Percentiles rank a stretch among this genome's conserved stretches.
phyloP scores from a whole-genome alignment of 2,113 vertebrate species.

The Psettodes erumei region DNA sequence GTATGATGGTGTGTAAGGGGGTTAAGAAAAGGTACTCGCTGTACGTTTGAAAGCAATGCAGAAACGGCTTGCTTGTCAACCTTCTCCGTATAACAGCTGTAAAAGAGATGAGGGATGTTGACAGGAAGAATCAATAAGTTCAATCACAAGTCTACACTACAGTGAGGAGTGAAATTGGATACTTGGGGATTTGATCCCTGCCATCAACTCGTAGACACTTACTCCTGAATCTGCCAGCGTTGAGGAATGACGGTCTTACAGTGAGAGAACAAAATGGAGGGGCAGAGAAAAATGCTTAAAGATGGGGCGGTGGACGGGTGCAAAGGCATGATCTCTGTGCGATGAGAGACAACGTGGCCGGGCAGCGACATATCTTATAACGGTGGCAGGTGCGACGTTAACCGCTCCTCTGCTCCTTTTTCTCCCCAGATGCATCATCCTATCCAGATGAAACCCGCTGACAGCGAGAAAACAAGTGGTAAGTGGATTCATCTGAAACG shows the following conservation, averaged over 20 bases:
- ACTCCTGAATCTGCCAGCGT: conserved; percentile 29
- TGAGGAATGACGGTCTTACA: conserved; percentile 43
- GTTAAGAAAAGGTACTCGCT: neutral
- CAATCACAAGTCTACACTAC: conserved; percentile 33
- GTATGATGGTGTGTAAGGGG: neutral
- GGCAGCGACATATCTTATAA: conserved; percentile 20
- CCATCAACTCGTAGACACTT: conserved; percentile 48
- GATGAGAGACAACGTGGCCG: conserved; percentile 21
- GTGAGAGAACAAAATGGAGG: conserved; percentile 31
- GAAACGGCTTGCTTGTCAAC: conserved; percentile 2
- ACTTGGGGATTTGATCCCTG: conserved; percentile 58
- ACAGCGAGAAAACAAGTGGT: conserved; percentile 98
- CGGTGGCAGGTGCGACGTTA: neutral
- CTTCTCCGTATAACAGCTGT: conserved; percentile 20
- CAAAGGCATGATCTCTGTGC: conserved; percentile 19
- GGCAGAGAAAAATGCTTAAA: conserved; percentile 11
- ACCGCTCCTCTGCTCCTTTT: conserved; percentile 46
- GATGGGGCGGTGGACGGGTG: conserved; percentile 4
- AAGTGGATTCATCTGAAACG: conserved; percentile 72
- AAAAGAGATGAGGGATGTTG: conserved; percentile 40
- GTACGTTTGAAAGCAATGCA: conserved; percentile 1
- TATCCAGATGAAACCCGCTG: conserved; percentile 99
- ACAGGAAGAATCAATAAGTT: conserved; percentile 52
- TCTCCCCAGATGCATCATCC: conserved; percentile 95
- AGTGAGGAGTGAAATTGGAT: conserved; percentile 55